Base-by-base conservation (phyloP, 2,797 vertebrate genomes). In the Sebastiscus albofasciatus region DNA sequence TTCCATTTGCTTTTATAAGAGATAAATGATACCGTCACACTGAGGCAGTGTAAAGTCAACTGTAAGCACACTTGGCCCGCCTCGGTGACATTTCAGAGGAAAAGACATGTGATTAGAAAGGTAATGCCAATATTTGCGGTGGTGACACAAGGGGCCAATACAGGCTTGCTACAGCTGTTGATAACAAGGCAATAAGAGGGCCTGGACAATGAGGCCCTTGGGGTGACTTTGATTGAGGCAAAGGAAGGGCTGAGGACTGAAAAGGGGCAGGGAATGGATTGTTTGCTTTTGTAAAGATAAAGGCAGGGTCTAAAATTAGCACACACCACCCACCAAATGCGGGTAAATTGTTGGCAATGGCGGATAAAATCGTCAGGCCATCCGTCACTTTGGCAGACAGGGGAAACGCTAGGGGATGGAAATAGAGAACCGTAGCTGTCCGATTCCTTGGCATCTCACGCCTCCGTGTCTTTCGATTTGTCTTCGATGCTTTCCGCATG, bases 41-140 rank as follows among this genome's bases (percentile, higher is more conserved):
- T 56, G 82, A 80, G 80, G 34, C 27, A 14, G 68, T 61, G 67
- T 29, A 42, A 46, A 82, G 82, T 62, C 42, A 77, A 88, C 74
- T 79, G 80, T 76, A 80, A 83, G 84, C 82, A 82, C 82, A 87
- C 78, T 58, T 71, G 79, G 79, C 52, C 80, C 73, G 84, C 77
- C 59, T 80, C 55, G 0, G 77, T 93, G 94, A 90, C 89, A 93
- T 94, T 93, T 89, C 49, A 82, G 81, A 80, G 61, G 39, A 42
- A 60, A 79, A 83, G 68, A 62, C 81, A 87, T 89, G 87, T 90
- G 87, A 94, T 94, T 93, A 91, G 87, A 90, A 87, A 90, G 70
- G 81, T 79, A 90, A 91, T 84, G 89, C 87, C 88, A 92, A 88
- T 93, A 94, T 93, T 93, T 94, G 92, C 87, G 74, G 87, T 69